A percentile compares a stretch with the other conserved stretches of the same genome.
Conservation (phyloP, 2,113 vertebrate species). For the Antigone vipio region DNA sequence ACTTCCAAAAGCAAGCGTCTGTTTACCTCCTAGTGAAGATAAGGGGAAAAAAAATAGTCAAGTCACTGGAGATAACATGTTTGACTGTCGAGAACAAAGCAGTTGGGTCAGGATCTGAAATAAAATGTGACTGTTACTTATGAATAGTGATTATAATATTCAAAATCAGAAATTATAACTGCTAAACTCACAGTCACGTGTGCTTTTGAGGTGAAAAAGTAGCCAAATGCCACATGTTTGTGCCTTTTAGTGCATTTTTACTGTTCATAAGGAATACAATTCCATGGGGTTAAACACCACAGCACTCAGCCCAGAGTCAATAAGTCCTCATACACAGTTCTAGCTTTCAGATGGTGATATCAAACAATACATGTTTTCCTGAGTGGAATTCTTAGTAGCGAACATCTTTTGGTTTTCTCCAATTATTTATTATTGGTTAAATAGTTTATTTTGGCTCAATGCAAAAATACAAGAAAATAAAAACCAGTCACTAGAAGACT, state of each 20-base stretch:
- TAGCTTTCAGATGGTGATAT: background rate
- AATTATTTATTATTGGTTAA: background rate
- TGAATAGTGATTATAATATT: background rate
- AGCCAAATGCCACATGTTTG: background rate
- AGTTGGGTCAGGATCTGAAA: background rate
- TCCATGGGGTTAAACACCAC: background rate
- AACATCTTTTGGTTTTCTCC: background rate
- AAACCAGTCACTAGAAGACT: background rate
- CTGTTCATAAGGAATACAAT: background rate
- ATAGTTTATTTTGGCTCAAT: background rate
- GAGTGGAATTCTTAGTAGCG: background rate
- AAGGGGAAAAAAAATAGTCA: background rate
- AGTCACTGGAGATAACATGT: background rate
- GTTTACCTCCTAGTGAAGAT: background rate
- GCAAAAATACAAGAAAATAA: background rate
- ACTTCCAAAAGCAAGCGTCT: background rate
- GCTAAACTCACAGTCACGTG: background rate
- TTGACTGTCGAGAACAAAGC: background rate
- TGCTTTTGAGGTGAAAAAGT: background rate
- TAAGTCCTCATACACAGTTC: background rate
- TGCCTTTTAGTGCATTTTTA: background rate
- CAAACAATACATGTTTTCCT: background rate
- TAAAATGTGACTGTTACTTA: background rate
- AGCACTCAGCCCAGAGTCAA: background rate
- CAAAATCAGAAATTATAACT: background rate